Percentiles rank a stretch among this genome's conserved stretches.
These are phyloP conservation scores for Drosophila obscura DNA, from an alignment of 1,140 invertebrate genomes.

Conservation along the genomic window DNA sequence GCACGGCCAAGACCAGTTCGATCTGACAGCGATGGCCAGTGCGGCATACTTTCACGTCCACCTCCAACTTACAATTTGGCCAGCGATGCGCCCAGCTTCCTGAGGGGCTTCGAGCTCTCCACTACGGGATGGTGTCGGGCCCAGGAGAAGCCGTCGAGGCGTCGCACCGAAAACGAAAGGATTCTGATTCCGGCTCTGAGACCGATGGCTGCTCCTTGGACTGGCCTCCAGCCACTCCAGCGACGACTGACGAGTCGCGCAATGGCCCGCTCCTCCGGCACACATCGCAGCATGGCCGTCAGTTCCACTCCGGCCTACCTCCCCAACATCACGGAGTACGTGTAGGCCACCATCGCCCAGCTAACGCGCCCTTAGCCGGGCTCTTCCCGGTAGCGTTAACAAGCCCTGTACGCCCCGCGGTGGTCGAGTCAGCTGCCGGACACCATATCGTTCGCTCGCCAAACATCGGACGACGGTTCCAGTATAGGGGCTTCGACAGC, in stretches of 20 bases:
- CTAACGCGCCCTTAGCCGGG: no score
- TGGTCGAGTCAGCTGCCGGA: conserved; percentile 90
- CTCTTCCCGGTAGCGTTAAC: conserved; percentile 88
- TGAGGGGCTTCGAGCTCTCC: conserved; percentile 86
- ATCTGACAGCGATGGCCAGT: conserved; percentile 94
- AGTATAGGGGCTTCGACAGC: conserved; percentile 90
- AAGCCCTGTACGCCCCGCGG: conserved; percentile 88
- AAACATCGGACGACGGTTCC: conserved; percentile 89
- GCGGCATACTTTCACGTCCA: conserved; percentile 91
- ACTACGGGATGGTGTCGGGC: conserved; percentile 73
- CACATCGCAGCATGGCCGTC: conserved; percentile 85
- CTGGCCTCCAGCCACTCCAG: conserved; percentile 97
- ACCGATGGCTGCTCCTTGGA: conserved; percentile 93
- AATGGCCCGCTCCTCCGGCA: conserved; percentile 84
- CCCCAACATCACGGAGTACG: conserved; percentile 90
- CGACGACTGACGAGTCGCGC: conserved; percentile 93
- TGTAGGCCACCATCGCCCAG: conserved; percentile 86
- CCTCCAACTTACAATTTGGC: conserved; percentile 91
- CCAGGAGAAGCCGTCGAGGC: conserved; percentile 64
- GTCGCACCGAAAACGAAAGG: conserved; percentile 85
- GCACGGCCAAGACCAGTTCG: conserved; percentile 96
- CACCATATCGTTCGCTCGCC: conserved; percentile 85
- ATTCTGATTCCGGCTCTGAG: conserved; percentile 92
- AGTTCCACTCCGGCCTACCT: conserved; percentile 85
- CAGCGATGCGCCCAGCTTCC: conserved; percentile 89